Percentiles rank a stretch among this genome's conserved stretches.
Evolutionary conservation across 2,888 invertebrate genomes (phyloP).

Genomic region (Leistus spinibarbis): DNA sequence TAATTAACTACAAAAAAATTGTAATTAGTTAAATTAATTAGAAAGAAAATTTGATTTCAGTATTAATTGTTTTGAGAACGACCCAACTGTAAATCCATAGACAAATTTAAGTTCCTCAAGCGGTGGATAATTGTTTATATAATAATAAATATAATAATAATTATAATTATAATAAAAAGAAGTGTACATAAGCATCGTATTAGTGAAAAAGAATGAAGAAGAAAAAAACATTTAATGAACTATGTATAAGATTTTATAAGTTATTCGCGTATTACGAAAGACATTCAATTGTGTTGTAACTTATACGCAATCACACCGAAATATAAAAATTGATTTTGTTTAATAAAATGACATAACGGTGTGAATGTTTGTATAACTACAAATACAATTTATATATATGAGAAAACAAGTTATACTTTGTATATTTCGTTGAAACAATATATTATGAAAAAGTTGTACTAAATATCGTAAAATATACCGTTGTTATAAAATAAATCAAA

Average conservation of each 20-base stretch:
- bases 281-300: slow-evolving; percentile 1
- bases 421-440: slow-evolving; percentile 38
- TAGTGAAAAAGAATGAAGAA: no score
- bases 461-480: slow-evolving; percentile 39
- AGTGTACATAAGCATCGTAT: slow-evolving; percentile 23
- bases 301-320: slow-evolving; percentile 16
- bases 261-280: slow-evolving; percentile 30
- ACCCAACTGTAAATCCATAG: not conserved
- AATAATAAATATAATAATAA: not conserved
- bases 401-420: slow-evolving; percentile 26
- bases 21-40: no score
- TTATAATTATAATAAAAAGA: no score
- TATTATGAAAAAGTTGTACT: slow-evolving; percentile 32
- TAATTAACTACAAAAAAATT: no score
- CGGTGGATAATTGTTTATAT: not conserved
- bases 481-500: slow-evolving; percentile 37
- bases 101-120: not conserved
- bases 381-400: not conserved
- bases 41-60: no score
- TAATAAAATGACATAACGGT: not conserved
- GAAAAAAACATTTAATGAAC: slow-evolving; percentile 20
- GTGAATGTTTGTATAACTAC: slow-evolving; percentile 21
- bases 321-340: not conserved
- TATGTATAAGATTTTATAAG: slow-evolving; percentile 31
- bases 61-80: not conserved